Conservation (phyloP, 2,797 vertebrate species). For the Lateolabrax maculatus region DNA sequence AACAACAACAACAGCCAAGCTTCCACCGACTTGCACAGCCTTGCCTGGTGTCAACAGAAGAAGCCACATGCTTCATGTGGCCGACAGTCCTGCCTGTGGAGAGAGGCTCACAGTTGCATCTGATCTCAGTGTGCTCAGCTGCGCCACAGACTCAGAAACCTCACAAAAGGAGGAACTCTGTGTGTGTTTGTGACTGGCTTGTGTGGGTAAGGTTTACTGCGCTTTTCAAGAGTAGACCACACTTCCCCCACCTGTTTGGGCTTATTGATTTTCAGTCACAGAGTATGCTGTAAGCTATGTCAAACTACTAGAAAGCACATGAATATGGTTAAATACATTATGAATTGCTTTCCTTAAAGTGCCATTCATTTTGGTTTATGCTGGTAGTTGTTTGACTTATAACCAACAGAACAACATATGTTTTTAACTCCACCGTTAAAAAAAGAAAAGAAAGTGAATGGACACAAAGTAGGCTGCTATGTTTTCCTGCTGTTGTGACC, state of each 20-base stretch:
- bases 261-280: conserved; percentile 33
- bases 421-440: conserved; percentile 8
- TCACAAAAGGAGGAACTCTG: conserved; percentile 41
- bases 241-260: conserved; percentile 41
- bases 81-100: conserved; percentile 69
- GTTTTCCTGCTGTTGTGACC: not conserved
- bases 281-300: not conserved
- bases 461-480: not conserved
- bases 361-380: conserved; percentile 14
- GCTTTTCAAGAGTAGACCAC: conserved; percentile 40
- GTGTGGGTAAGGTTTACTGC: conserved; percentile 43
- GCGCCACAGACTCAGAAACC: conserved; percentile 52
- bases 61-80: conserved; percentile 68
- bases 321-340: not conserved
- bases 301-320: not conserved
- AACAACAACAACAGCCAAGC: conserved; percentile 38
- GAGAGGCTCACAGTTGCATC: conserved; percentile 55
- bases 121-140: conserved; percentile 76
- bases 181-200: conserved; percentile 36
- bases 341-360: not conserved
- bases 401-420: not conserved
- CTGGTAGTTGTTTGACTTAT: not conserved
- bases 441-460: not conserved
- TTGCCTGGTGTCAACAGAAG: conserved; percentile 57
- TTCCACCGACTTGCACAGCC: conserved; percentile 37